A percentile compares a stretch with the other conserved stretches of the same genome.
phyloP scores from a whole-genome alignment of 2,888 invertebrate genomes.

The Brachyopa scutellaris region DNA sequence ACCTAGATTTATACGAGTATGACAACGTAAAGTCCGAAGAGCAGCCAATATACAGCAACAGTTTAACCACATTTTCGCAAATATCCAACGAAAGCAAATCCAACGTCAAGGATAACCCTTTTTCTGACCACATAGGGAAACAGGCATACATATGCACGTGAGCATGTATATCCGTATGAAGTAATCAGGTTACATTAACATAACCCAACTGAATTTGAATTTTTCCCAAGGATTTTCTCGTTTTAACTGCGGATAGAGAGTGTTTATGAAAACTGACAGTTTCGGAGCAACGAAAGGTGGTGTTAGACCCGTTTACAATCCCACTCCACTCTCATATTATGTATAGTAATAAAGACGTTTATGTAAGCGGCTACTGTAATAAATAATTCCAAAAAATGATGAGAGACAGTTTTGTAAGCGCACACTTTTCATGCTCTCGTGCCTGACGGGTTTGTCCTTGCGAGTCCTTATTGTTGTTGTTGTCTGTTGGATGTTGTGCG shows the following conservation, averaged over 20 bases:
- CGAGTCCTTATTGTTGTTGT: slow-evolving; percentile 25
- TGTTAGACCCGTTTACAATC: slow-evolving; percentile 9
- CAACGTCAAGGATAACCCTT: slow-evolving; percentile 10
- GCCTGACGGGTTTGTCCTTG: slow-evolving; percentile 24
- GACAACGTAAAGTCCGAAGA: slow-evolving; percentile 12
- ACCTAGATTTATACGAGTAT: slow-evolving; percentile 13
- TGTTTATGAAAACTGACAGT: slow-evolving; percentile 70
- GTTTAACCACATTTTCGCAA: slow-evolving; percentile 46
- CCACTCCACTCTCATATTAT: background rate
- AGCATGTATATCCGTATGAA: background rate
- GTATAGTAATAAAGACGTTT: slow-evolving; percentile 64
- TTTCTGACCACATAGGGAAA: slow-evolving; percentile 13
- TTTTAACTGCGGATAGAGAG: slow-evolving; percentile 5
- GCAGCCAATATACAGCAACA: slow-evolving; percentile 34
- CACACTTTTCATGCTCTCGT: slow-evolving; percentile 24
- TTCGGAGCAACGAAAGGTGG: slow-evolving; percentile 12
- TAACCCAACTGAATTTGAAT: slow-evolving; percentile 59
- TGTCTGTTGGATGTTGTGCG: background rate
- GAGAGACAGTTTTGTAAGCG: slow-evolving; percentile 58
- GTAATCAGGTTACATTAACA: slow-evolving; percentile 52
- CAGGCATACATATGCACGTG: background rate
- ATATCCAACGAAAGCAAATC: slow-evolving; percentile 5
- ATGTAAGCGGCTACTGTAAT: slow-evolving; percentile 58
- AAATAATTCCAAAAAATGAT: slow-evolving; percentile 65
- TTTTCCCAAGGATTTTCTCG: slow-evolving; percentile 41